Percentiles rank a stretch among this genome's conserved stretches.
These are phyloP conservation scores for Falco biarmicus DNA, from an alignment of 2,797 vertebrate species.

Conservation along the genomic window DNA sequence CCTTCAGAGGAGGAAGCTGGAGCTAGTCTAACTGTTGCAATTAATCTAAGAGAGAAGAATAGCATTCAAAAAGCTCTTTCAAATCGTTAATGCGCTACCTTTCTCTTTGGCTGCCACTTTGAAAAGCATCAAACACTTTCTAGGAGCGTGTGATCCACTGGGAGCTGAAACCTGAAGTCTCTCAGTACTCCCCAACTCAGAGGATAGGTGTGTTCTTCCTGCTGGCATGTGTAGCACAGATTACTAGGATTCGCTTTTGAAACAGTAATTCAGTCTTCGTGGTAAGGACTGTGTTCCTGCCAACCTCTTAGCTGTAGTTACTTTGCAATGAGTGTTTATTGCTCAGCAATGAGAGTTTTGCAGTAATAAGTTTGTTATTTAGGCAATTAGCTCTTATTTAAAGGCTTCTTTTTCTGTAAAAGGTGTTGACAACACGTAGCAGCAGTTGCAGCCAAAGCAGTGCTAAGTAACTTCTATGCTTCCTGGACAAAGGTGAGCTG, in stretches of 20 bases:
- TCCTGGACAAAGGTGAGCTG: neutral
- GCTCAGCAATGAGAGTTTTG: neutral
- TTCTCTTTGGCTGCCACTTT: neutral
- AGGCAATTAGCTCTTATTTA: neutral
- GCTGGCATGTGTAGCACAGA: neutral
- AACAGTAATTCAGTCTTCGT: neutral
- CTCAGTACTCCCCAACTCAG: neutral
- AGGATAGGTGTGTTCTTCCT: neutral
- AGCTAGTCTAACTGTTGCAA: neutral
- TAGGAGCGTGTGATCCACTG: neutral
- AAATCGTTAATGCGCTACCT: neutral
- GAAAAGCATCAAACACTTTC: constrained; percentile 11
- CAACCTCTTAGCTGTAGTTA: neutral
- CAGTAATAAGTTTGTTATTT: neutral
- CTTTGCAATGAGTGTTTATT: neutral
- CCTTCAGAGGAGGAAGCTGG: neutral
- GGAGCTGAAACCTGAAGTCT: neutral
- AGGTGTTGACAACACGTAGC: neutral
- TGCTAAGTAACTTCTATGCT: neutral
- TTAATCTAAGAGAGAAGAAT: neutral
- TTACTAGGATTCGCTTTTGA: neutral
- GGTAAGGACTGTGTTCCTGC: neutral
- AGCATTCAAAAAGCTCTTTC: neutral
- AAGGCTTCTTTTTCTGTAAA: neutral
- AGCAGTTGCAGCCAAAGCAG: neutral